Evolutionary conservation across 1,140 invertebrate genomes (phyloP).

Genomic region (Cherax quadricarinatus): DNA sequence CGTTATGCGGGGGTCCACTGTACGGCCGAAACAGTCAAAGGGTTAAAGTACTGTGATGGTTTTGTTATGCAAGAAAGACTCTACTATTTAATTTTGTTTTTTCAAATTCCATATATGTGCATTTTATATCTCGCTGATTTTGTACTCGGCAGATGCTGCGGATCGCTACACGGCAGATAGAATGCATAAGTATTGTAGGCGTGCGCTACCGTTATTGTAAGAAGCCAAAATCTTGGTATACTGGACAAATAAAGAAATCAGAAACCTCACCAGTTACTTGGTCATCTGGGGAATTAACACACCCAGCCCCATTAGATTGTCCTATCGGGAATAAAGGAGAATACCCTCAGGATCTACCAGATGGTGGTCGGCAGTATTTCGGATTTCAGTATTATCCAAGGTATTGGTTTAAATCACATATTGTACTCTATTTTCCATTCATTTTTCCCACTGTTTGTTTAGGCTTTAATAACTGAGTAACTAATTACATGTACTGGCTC

Average conservation of each 20-base stretch:
- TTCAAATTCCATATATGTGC: too few species aligned
- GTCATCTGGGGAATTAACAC: slow-evolving; percentile 56
- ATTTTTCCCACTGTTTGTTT: too few species aligned
- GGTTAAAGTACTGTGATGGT: too few species aligned
- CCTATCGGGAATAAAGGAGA: slow-evolving; percentile 31
- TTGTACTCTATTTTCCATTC: not conserved
- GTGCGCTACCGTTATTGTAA: not conserved
- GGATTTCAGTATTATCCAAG: slow-evolving; percentile 80
- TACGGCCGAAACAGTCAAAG: too few species aligned
- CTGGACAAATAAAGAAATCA: not conserved
- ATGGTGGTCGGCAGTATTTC: slow-evolving; percentile 77
- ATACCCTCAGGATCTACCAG: slow-evolving; percentile 58
- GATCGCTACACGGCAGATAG: not conserved
- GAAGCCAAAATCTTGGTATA: too few species aligned
- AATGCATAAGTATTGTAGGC: not conserved
- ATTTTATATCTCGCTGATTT: too few species aligned
- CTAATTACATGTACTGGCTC: too few species aligned
- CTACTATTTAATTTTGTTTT: too few species aligned
- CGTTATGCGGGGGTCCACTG: too few species aligned
- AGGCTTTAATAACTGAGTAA: too few species aligned
- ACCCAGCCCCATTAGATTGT: slow-evolving; percentile 49
- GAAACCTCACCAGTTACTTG: slow-evolving; percentile 2
- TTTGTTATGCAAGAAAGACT: too few species aligned
- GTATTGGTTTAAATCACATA: slow-evolving; percentile 74
- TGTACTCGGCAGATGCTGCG: not conserved